phyloP scores from a whole-genome alignment of 2,113 vertebrate genomes.

The Crotophaga sulcirostris region DNA sequence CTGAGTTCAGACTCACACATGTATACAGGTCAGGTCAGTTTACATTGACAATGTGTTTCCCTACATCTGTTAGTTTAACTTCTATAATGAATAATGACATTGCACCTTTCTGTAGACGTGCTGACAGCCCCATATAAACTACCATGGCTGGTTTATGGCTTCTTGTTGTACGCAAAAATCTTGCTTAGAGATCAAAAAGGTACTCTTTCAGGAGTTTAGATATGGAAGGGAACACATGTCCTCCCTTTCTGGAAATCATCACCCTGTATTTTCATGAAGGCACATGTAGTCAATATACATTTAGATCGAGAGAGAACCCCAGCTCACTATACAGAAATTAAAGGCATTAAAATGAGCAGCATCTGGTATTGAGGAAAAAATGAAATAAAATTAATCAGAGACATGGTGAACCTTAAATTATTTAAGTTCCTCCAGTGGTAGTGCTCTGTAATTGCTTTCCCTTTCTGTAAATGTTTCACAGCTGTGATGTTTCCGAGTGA shows the following conservation, averaged over 20 bases:
- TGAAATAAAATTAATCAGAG: conserved; percentile 60
- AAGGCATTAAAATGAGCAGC: conserved; percentile 43
- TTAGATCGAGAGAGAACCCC: not conserved
- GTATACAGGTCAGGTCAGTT: not conserved
- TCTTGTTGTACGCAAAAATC: conserved; percentile 25
- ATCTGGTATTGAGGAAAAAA: conserved; percentile 70
- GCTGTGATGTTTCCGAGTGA: conserved; percentile 74
- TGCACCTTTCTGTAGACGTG: not conserved
- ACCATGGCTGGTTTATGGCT: conserved; percentile 45
- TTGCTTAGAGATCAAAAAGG: conserved; percentile 8
- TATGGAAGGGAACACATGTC: not conserved
- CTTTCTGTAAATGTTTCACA: conserved; percentile 74
- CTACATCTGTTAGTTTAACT: conserved; percentile 50
- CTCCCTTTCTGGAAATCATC: not conserved
- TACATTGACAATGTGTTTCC: not conserved
- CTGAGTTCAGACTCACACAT: not conserved
- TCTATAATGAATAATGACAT: conserved; percentile 37
- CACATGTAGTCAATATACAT: not conserved
- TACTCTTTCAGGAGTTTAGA: conserved; percentile 11
- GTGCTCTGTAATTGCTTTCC: conserved; percentile 73
- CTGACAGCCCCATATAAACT: conserved; percentile 46
- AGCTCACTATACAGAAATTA: conserved; percentile 24
- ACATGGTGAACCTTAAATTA: conserved; percentile 74
- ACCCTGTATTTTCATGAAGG: not conserved
- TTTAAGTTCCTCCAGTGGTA: conserved; percentile 76